A percentile compares a stretch with the other conserved stretches of the same genome.
These are phyloP conservation scores for Glyptemys insculpta DNA, from an alignment of 2,797 vertebrate species.

Conservation along the genomic window DNA sequence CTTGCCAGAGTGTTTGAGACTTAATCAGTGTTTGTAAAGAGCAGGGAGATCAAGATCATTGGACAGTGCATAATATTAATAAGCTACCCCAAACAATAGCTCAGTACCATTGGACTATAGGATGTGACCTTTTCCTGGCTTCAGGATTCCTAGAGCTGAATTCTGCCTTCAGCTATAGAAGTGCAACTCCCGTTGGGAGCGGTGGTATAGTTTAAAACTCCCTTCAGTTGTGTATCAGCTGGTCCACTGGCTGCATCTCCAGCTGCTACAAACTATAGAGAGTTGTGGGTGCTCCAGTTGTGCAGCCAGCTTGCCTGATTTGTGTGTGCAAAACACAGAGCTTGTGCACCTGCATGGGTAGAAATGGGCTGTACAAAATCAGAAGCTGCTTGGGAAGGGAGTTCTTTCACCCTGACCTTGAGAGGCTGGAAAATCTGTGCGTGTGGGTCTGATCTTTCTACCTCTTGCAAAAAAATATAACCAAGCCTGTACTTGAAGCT, in stretches of 20 bases:
- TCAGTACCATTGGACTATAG: neutral
- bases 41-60: neutral
- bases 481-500: neutral
- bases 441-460: neutral
- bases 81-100: neutral
- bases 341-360: neutral
- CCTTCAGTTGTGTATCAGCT: neutral
- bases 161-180: neutral
- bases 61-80: neutral
- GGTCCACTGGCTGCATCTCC: neutral
- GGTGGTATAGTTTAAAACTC: neutral
- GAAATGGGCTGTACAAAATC: neutral
- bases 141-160: neutral
- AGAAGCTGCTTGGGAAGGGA: neutral
- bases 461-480: neutral
- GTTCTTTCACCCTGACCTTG: neutral
- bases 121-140: neutral
- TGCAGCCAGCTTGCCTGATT: neutral
- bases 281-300: neutral
- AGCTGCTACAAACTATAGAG: neutral
- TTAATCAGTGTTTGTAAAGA: neutral
- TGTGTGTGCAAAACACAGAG: neutral
- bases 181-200: neutral
- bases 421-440: neutral
- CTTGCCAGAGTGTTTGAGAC: neutral